Percentiles rank a stretch among this genome's conserved stretches.
Conservation (phyloP, 2,888 invertebrate species). For the Rotaria magnacalcarata region DNA sequence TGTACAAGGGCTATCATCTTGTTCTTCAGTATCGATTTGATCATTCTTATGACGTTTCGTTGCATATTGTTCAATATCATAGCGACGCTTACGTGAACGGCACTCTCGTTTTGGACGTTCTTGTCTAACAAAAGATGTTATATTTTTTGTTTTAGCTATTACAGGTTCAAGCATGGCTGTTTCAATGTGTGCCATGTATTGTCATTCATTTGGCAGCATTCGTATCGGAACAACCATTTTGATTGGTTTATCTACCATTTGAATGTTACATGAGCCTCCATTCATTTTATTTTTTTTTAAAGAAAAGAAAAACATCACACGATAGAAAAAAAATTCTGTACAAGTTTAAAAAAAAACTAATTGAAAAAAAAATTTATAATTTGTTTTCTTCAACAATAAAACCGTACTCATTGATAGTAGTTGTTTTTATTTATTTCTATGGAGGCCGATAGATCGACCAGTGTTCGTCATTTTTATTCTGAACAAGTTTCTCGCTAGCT, state of each 20-base stretch:
- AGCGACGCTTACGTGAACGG: background rate
- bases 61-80: background rate
- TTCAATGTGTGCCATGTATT: background rate
- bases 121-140: background rate
- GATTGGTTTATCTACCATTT: background rate
- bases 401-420: background rate
- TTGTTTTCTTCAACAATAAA: too few relatives aligned
- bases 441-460: background rate
- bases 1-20: background rate
- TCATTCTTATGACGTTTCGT: background rate
- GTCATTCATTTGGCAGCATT: background rate
- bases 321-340: too few relatives aligned
- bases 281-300: background rate
- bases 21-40: background rate
- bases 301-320: background rate
- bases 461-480: conserved; percentile 22
- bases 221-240: background rate
- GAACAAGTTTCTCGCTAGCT: background rate
- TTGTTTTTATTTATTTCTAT: background rate
- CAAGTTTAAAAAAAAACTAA: too few relatives aligned
- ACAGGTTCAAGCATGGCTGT: background rate
- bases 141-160: background rate
- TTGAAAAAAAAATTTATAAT: too few relatives aligned
- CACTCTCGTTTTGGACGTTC: conserved; percentile 19
- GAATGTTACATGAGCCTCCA: background rate